Percentiles rank a stretch among this genome's conserved stretches.
phyloP scores from a whole-genome alignment of 2,888 invertebrate species.

The Drosophila pseudotakahashii region DNA sequence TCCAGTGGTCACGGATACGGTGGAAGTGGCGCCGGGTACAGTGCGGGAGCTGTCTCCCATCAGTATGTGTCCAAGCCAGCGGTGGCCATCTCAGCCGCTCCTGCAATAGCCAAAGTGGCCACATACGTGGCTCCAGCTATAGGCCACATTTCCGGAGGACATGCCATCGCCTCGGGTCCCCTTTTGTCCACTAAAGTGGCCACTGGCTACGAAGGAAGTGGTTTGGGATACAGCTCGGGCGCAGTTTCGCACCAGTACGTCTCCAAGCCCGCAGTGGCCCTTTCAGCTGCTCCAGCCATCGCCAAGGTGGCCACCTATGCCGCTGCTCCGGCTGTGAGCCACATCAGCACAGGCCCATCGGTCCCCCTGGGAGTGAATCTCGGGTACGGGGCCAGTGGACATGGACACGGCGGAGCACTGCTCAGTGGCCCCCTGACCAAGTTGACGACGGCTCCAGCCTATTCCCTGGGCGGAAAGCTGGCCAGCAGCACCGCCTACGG shows the following conservation, averaged over 20 bases:
- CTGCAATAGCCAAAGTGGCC: conserved; percentile 55
- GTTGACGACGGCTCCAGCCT: conserved; percentile 48
- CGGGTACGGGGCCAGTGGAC: conserved; percentile 52
- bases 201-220: conserved; percentile 28
- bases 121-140: conserved; percentile 55
- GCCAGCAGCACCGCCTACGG: conserved; percentile 59
- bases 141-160: conserved; percentile 39
- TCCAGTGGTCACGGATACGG: conserved; percentile 39
- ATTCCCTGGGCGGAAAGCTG: conserved; percentile 41
- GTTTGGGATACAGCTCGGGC: conserved; percentile 37
- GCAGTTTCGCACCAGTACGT: conserved; percentile 70
- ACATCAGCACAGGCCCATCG: background rate
- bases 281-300: conserved; percentile 51
- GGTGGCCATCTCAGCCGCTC: conserved; percentile 47
- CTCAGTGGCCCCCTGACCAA: conserved; percentile 45
- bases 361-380: conserved; percentile 52
- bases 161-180: background rate
- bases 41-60: conserved; percentile 59
- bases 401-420: conserved; percentile 43
- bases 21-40: conserved; percentile 24
- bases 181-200: conserved; percentile 28
- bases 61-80: conserved; percentile 69
- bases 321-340: background rate
- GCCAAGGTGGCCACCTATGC: conserved; percentile 55
- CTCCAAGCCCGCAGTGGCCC: conserved; percentile 58